Evolutionary conservation across 1,140 invertebrate genomes (phyloP), one percentile per base, ranked within the genome.

Genomic region (Solenopsis invicta): DNA sequence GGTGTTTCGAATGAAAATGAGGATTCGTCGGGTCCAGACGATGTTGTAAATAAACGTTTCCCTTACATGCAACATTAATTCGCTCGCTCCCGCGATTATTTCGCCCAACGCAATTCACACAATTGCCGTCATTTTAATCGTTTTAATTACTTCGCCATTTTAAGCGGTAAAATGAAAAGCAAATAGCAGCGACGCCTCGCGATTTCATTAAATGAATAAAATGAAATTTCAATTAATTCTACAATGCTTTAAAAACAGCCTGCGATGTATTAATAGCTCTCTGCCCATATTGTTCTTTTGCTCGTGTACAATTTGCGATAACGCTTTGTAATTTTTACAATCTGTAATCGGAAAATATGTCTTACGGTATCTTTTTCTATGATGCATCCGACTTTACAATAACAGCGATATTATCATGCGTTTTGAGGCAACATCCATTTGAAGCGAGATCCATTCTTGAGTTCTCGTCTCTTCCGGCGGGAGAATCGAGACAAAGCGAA

Each of bases 1-100:
- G 13, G 21, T 71, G 52, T 81, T 29, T 52, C 45, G 34, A 86
- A 72, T 67, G 59, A 88, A 78, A 86, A 85, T 88, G 81, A 37
- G 74, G 48, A 77, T 84, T 71, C 48, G 48, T 52, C 4, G 52
- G 3, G 13, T n/a, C 8, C 16, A n/a, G 37, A 52, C 34, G n/a
- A 21, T 21, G 16, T 62, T 16, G 41, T 37, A 74, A 82, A 87
- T 69, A 67, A 87, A 80, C 41, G 34, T 34, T 41, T 48, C 2
- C 50, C 24, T 76, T 48, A 16, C 37, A 69, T 21, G 10, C 16
- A 18, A 81, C 56, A 71, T 81, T 59, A 45, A 81, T 34, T 41
- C 9, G 29, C 29, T 52, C 4, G n/a, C 45, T 37, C 21, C 0
- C 18, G 9, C 24, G 54, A 88, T 82, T 85, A 54, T 12, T 56